A percentile compares a stretch with the other conserved stretches of the same genome.
Conservation (phyloP, 2,113 vertebrate genomes). For the Clarias macrocephalus region DNA sequence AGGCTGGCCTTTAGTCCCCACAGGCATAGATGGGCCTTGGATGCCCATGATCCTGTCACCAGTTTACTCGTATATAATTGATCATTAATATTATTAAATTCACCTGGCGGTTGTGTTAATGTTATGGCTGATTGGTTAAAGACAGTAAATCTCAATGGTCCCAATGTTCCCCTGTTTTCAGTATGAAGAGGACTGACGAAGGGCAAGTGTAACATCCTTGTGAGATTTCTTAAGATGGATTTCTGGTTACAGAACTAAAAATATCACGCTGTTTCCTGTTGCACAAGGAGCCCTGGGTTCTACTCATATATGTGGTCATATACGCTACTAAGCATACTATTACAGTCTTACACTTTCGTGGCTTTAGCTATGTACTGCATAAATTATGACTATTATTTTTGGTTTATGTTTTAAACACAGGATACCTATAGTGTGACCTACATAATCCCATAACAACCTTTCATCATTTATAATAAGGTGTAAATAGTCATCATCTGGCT, state of each 20-base stretch:
- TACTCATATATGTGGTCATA: background rate
- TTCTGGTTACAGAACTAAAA: background rate
- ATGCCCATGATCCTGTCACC: no score
- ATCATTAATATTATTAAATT: no score
- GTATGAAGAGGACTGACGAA: background rate
- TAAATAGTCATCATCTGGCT: background rate
- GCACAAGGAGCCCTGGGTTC: background rate
- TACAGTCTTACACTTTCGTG: background rate
- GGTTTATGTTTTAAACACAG: background rate
- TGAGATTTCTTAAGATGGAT: background rate
- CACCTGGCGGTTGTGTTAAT: no score
- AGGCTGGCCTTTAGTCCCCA: no score
- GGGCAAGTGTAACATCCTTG: background rate
- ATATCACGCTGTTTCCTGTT: slow-evolving; percentile 7
- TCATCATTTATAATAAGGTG: background rate
- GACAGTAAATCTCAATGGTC: background rate
- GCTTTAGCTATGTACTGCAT: background rate
- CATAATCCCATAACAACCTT: background rate
- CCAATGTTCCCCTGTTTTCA: background rate
- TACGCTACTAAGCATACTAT: background rate
- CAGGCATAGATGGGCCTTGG: no score
- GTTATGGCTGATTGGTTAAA: background rate
- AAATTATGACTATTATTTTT: background rate
- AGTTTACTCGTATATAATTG: no score
- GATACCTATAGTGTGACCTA: background rate